These are phyloP conservation scores for Nasonia giraulti DNA, from an alignment of 1,140 invertebrate species.

Conservation along the genomic window DNA sequence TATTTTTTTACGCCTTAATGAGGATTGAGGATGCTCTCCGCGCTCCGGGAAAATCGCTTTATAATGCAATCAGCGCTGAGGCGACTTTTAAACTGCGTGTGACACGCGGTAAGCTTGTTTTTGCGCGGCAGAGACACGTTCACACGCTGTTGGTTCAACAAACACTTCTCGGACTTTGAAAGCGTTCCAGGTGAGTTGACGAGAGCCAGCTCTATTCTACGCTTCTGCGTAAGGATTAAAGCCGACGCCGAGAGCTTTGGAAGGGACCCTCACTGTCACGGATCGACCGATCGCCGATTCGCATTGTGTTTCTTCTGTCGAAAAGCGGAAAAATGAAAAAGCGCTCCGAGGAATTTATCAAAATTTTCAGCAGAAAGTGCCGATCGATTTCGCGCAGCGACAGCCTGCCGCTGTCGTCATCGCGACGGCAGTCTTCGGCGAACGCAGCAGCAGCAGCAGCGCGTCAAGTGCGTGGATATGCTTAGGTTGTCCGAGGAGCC, in stretches of 20 bases:
- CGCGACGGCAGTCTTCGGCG: neutral
- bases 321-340: too few relatives aligned
- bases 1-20: too few relatives aligned
- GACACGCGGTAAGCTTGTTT: neutral
- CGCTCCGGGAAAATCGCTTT: too few relatives aligned
- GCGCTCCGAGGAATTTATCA: too few relatives aligned
- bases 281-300: neutral
- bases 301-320: neutral
- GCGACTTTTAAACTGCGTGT: neutral
- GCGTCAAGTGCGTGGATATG: slow-evolving; percentile 38
- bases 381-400: too few relatives aligned
- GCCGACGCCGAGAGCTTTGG: neutral
- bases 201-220: neutral
- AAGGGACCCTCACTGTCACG: neutral
- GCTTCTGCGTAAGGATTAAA: neutral
- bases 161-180: neutral
- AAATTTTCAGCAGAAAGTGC: too few relatives aligned
- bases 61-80: neutral
- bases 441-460: neutral
- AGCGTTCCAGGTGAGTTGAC: neutral
- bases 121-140: neutral
- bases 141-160: neutral
- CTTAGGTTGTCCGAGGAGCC: slow-evolving; percentile 41
- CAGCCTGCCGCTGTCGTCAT: too few relatives aligned
- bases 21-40: too few relatives aligned